Base-by-base conservation (phyloP, 1,140 invertebrate genomes). In the Cydia amplana region DNA sequence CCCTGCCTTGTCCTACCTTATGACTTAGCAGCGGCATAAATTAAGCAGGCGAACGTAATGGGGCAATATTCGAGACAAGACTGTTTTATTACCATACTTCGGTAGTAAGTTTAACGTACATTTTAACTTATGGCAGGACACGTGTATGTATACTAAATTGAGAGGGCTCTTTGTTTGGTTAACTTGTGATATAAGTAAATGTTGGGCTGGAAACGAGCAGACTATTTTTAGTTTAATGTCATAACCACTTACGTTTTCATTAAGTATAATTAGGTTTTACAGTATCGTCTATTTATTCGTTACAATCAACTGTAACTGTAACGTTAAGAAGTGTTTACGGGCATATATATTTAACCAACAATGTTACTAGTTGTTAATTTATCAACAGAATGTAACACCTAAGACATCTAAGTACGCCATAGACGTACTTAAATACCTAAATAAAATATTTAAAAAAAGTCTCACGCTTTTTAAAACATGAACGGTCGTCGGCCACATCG, bases 31-130 rank as follows among this genome's bases (percentile, higher is more conserved):
- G 81, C 83, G 82, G 84, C 86, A 90, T 90, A 90, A 90, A 90
- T 90, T 90, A 90, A 86, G 81, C 81, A 76, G 79, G 73, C 76
- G 77, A 80, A 85, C 87, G 79, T 87, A 88, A 90, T 89, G 84
- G 82, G 86, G 88, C 83, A 90, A 90, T 90, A 90, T 89, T 85
- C 83, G 82, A 85, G 86, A 88, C 88, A 88, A 88, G 83, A 74
- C 78, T 85, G 85, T 86, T 90, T 88, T 90, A 90, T 90, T 86
- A 84, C 87, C 78, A 82, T 82, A 86, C 83, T 88, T 88, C 73
- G 83, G 65, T 77, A 72, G 63, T 64, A 80, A 87, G 82, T 87
- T 89, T 73, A 73, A 73, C 65, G 65, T 70, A 70, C 65, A 70
- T 70, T 70, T 70, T 70, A 70, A 70, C 65, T 70, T 43, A 70